phyloP scores from a whole-genome alignment of 2,888 invertebrate genomes.

The Plusia festucae region DNA sequence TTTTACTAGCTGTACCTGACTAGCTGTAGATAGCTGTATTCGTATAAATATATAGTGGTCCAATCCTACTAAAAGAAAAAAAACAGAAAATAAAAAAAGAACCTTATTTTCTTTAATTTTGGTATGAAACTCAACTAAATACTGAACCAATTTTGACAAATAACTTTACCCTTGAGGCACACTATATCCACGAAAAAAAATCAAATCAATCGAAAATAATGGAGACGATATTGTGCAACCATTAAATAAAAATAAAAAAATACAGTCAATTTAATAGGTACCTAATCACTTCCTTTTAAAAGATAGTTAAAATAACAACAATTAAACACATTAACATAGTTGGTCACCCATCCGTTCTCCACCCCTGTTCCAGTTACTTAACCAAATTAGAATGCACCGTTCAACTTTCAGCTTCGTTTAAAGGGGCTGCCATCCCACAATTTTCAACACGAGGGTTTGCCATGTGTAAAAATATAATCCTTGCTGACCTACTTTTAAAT shows the following conservation, averaged over 20 bases:
- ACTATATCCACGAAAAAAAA: not conserved
- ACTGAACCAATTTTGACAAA: too few relatives aligned
- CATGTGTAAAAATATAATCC: slow-evolving; percentile 30
- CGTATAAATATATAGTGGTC: too few relatives aligned
- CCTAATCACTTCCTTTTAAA: not conserved
- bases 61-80: too few relatives aligned
- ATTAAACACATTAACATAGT: slow-evolving; percentile 15
- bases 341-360: slow-evolving; percentile 25
- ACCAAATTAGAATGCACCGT: slow-evolving; percentile 19
- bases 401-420: slow-evolving; percentile 31
- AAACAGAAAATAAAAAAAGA: too few relatives aligned
- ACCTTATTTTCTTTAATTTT: too few relatives aligned
- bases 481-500: slow-evolving; percentile 38
- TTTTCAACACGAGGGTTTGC: slow-evolving; percentile 12
- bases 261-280: too few relatives aligned
- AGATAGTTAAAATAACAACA: slow-evolving; percentile 12
- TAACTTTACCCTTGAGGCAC: too few relatives aligned
- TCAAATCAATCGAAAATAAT: not conserved
- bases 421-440: slow-evolving; percentile 15
- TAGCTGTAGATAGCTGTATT: too few relatives aligned
- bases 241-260: too few relatives aligned
- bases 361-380: slow-evolving; percentile 25
- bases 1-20: too few relatives aligned
- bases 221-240: not conserved
- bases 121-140: too few relatives aligned